Percentiles rank a stretch among this genome's conserved stretches.
These are phyloP conservation scores for Echinops telfairi DNA, from an alignment of 2,113 vertebrate species.

Conservation along the genomic window DNA sequence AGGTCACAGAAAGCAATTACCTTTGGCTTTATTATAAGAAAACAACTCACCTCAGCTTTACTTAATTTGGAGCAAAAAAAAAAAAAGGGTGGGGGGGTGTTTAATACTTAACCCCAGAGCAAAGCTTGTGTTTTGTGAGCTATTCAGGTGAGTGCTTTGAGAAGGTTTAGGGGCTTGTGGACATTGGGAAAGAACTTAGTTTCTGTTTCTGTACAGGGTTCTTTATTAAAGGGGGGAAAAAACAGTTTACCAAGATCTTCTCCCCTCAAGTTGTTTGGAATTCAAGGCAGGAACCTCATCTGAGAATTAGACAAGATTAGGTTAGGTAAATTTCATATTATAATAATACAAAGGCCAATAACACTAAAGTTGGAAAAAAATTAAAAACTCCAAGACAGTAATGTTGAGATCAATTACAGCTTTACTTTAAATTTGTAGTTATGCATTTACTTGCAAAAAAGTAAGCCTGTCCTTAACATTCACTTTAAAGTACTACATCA, in stretches of 20 bases:
- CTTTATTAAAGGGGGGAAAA: slow-evolving; percentile 20
- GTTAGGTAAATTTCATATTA: slow-evolving; percentile 60
- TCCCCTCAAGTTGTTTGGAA: slow-evolving; percentile 62
- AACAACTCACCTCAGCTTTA: slow-evolving; percentile 4
- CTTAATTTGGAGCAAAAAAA: slow-evolving; percentile 26
- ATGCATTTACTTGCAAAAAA: slow-evolving; percentile 68
- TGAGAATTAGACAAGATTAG: slow-evolving; percentile 70
- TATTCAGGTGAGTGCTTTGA: slow-evolving; percentile 47
- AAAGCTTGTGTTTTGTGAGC: slow-evolving; percentile 20
- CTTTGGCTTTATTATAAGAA: slow-evolving; percentile 25
- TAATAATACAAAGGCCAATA: slow-evolving; percentile 53
- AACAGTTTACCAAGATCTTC: slow-evolving; percentile 64
- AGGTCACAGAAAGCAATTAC: slow-evolving; percentile 20
- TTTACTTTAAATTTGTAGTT: slow-evolving; percentile 78
- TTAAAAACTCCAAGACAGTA: slow-evolving; percentile 70
- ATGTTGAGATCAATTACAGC: slow-evolving; percentile 75
- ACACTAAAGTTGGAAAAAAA: slow-evolving; percentile 44
- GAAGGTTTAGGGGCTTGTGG: not conserved
- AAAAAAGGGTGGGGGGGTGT: not conserved
- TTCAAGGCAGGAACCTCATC: slow-evolving; percentile 68
- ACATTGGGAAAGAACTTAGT: slow-evolving; percentile 17
- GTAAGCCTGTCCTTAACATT: slow-evolving; percentile 70
- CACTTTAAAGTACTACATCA: slow-evolving; percentile 66
- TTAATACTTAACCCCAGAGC: not conserved
- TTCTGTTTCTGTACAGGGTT: not conserved